Percentiles rank a stretch among this genome's conserved stretches.
Evolutionary conservation across 2,113 vertebrate genomes (phyloP).

Genomic region (Eudyptes chrysolophus): DNA sequence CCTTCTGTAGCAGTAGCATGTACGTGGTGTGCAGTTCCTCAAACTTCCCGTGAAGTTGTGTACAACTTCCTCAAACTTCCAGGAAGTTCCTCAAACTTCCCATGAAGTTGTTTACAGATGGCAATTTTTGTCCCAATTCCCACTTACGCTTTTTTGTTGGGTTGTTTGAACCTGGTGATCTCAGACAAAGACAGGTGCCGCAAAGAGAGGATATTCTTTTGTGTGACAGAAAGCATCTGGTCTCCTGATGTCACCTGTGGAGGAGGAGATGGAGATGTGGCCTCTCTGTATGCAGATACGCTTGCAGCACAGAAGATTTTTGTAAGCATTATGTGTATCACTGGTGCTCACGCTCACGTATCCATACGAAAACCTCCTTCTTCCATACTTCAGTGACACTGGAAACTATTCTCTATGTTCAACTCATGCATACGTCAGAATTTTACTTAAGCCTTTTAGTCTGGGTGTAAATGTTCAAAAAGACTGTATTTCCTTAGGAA

Average conservation of each 20-base stretch:
- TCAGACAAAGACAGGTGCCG: not conserved
- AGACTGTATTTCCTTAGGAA: slow-evolving; percentile 39
- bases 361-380: not conserved
- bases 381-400: not conserved
- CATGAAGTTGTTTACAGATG: not conserved
- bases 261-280: not conserved
- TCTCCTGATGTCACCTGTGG: fast-evolving
- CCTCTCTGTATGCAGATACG: fast-evolving
- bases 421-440: not conserved
- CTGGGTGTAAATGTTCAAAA: slow-evolving; percentile 54
- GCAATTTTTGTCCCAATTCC: not conserved
- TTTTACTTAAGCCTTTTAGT: slow-evolving; percentile 34
- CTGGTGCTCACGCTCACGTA: not conserved
- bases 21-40: not conserved
- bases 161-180: not conserved
- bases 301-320: not conserved
- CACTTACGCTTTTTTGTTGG: not conserved
- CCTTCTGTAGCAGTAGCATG: not conserved
- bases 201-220: not conserved
- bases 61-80: not conserved
- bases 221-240: not conserved
- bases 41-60: not conserved
- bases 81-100: not conserved
- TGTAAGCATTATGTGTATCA: not conserved
- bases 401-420: slow-evolving; percentile 29